Base-by-base conservation (phyloP, 2,888 invertebrate genomes). In the Marronus borbonicus region DNA sequence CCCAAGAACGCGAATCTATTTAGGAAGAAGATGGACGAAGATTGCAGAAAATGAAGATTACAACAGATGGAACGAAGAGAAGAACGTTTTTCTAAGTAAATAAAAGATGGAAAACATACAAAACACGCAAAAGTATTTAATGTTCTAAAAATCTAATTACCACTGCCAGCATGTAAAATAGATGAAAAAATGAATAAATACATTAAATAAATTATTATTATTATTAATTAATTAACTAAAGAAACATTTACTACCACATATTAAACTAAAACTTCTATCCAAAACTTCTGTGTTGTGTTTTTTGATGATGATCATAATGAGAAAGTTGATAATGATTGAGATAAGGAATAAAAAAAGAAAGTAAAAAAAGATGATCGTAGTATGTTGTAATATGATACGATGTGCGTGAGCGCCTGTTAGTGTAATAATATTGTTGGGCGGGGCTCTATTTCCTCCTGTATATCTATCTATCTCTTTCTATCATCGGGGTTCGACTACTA, bases 111-210 rank as follows among this genome's bases (percentile, higher is more conserved):
- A 20, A 72, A 60, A 31, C 28, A 74, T 39, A 60, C 60, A 74
- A 74, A 60, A 62, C 72, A 74, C 44, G 60, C 60, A 74, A 72
- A 72, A 60, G 44, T 80, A 82, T 83, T 81, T 84, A 83, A 83
- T 84, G 83, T 84, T 84, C 83, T 83, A 86, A 87, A 44, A 86
- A 85, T 85, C 85, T 86, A 86, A 85, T 84, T 83, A 86, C 85
- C 82, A 87, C 87, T 87, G 87, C 87, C 87, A 87, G 83, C 84
- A 85, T 84, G 84, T 84, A 83, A 85, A 83, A 80, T 83, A 81
- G 68, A 65, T 52, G 39, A 66, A 76, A 76, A 78, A 82, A 80
- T 81, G 80, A 83, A 83, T 83, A 83, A 84, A 68, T 58, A 76
- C 82, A 81, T 80, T 81, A 81, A 84, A 84, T 83, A 84, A 84